A percentile compares a stretch with the other conserved stretches of the same genome.
These are phyloP conservation scores for Leuciscus waleckii DNA, from an alignment of 2,797 vertebrate species.

Conservation along the genomic window DNA sequence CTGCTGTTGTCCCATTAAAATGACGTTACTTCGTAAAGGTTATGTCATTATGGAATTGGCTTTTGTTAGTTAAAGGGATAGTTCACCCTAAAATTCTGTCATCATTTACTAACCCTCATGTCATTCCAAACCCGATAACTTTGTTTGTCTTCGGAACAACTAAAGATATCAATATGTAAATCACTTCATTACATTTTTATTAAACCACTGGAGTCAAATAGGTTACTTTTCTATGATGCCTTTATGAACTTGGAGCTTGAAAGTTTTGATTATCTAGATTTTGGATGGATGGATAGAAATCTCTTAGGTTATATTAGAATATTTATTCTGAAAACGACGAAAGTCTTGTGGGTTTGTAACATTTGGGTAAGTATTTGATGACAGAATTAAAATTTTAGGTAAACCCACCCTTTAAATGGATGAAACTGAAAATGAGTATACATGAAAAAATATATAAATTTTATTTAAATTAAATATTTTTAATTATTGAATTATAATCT, in stretches of 20 bases:
- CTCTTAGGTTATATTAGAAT: not conserved
- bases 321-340: not conserved
- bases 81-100: not conserved
- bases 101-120: not conserved
- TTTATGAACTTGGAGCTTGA: not conserved
- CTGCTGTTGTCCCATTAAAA: not conserved
- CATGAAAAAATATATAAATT: not conserved
- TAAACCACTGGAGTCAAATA: not conserved
- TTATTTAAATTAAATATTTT: no score
- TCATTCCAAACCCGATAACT: not conserved
- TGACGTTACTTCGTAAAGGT: not conserved
- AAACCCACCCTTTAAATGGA: not conserved
- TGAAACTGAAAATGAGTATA: not conserved
- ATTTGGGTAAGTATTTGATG: no score
- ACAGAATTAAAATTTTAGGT: not conserved
- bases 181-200: not conserved
- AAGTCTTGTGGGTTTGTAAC: not conserved
- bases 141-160: not conserved
- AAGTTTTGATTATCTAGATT: conserved; percentile 6
- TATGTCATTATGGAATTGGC: not conserved
- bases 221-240: not conserved
- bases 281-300: not conserved
- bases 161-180: not conserved
- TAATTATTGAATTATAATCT: no score
- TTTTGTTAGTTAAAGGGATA: not conserved